A percentile compares a stretch with the other conserved stretches of the same genome.
Conservation (phyloP, 2,888 invertebrate species). For the Hydraecia micacea region DNA sequence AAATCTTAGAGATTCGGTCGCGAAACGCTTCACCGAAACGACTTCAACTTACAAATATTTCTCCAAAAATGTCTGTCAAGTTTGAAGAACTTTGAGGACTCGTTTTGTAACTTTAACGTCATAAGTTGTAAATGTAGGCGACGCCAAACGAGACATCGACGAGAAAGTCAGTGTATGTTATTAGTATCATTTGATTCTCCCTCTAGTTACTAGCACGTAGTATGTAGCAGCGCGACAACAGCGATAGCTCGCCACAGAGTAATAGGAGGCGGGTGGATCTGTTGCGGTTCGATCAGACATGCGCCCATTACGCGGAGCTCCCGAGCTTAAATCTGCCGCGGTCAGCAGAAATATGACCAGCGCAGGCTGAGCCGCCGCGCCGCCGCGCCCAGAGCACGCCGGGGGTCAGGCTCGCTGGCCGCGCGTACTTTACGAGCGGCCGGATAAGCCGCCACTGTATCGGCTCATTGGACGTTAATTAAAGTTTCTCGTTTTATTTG, state of each 20-base stretch:
- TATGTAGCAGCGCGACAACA: background rate
- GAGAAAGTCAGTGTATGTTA: background rate
- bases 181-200: background rate
- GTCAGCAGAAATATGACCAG: slow-evolving; percentile 57
- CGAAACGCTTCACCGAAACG: slow-evolving; percentile 38
- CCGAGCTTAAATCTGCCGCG: slow-evolving; percentile 40
- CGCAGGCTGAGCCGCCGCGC: background rate
- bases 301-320: slow-evolving; percentile 39
- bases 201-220: background rate
- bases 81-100: slow-evolving; percentile 16
- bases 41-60: slow-evolving; percentile 43
- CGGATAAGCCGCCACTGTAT: slow-evolving; percentile 53
- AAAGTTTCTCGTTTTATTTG: slow-evolving; percentile 64
- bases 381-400: background rate
- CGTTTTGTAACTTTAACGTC: slow-evolving; percentile 23
- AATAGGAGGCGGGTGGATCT: slow-evolving; percentile 28
- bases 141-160: background rate
- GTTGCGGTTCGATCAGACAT: slow-evolving; percentile 35
- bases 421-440: slow-evolving; percentile 38
- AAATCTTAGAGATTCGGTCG: slow-evolving; percentile 17
- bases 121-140: slow-evolving; percentile 3
- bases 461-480: slow-evolving; percentile 66
- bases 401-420: slow-evolving; percentile 24
- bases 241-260: background rate
- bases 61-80: slow-evolving; percentile 24